Base-by-base conservation (phyloP, 2,797 vertebrate species). In the Amphiprion clarkii region DNA sequence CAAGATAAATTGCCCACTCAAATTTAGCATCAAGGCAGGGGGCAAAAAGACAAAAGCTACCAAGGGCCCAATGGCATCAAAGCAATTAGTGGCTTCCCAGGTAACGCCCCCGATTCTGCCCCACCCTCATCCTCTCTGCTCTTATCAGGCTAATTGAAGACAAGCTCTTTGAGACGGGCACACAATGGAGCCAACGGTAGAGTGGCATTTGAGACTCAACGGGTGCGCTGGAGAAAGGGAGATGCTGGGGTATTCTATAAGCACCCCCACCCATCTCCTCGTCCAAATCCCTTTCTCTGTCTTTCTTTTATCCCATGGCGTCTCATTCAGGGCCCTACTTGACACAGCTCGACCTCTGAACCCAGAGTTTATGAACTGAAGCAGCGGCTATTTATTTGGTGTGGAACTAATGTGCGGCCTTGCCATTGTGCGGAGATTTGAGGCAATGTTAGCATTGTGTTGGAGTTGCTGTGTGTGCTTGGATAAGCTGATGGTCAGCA, bases 71-170 rank as follows among this genome's bases (percentile, higher is more conserved):
- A 93, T 94, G 93, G 92, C 94, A 95, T 94, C 94, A 95, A 94
- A 95, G 92, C 87, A 93, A 95, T 95, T 95, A 95, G 93, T 95
- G 94, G 94, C 96, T 95, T 95, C 95, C 95, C 87, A 92, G 90
- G 90, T 92, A 91, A 84, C 81, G 67, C 85, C 78, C 65, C 64
- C 54, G 61, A 75, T 79, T 72, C 71, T 81, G 76, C 74, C 86
- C 88, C 75, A 66, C 87, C 79, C 85, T 95, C 95, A 93, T 95
- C 95, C 95, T 94, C 96, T 95, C 95, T 95, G 94, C 94, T 95
- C 96, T 96, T 95, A 96, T 96, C 96, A 95, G 95, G 95, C 95
- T 96, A 96, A 96, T 96, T 96, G 96, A 95, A 97, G 96, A 94
- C 93, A 96, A 95, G 95, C 93, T 95, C 91, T 93, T 93, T 93